Percentiles rank a stretch among this genome's conserved stretches.
phyloP scores from a whole-genome alignment of 2,888 invertebrate genomes.

The Mantis religiosa region DNA sequence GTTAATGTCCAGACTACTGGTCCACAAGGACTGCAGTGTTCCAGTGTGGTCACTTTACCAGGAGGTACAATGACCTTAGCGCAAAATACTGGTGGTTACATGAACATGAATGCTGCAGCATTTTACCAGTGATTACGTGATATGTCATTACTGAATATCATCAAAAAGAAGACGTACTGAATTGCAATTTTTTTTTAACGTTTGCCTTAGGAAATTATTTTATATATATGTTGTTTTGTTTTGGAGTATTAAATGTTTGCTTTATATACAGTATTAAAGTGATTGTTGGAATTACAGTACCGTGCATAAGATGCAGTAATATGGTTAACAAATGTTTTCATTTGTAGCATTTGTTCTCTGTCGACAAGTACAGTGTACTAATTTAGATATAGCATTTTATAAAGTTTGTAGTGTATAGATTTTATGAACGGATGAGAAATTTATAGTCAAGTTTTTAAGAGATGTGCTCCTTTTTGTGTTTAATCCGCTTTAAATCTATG shows the following conservation, averaged over 20 bases:
- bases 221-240: neutral
- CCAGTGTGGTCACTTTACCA: slow-evolving; percentile 20
- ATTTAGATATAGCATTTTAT: neutral
- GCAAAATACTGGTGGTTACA: slow-evolving; percentile 19
- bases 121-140: slow-evolving; percentile 16
- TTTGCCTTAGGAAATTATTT: neutral
- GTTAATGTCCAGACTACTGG: slow-evolving; percentile 8
- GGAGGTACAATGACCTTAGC: slow-evolving; percentile 20
- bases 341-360: neutral
- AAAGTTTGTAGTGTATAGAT: neutral
- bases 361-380: neutral
- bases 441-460: neutral
- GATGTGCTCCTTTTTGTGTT: neutral
- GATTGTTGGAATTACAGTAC: neutral
- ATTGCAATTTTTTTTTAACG: neutral
- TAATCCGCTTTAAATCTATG: neutral
- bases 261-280: neutral
- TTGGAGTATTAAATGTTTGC: neutral
- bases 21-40: slow-evolving; percentile 10
- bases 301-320: neutral
- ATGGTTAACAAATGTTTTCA: neutral
- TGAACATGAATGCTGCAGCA: slow-evolving; percentile 22
- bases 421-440: neutral
- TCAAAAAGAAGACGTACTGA: neutral
- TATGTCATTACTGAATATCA: neutral